These are phyloP conservation scores for Octomys mimax DNA, from an alignment of 2,797 vertebrate genomes.

Conservation along the genomic window DNA sequence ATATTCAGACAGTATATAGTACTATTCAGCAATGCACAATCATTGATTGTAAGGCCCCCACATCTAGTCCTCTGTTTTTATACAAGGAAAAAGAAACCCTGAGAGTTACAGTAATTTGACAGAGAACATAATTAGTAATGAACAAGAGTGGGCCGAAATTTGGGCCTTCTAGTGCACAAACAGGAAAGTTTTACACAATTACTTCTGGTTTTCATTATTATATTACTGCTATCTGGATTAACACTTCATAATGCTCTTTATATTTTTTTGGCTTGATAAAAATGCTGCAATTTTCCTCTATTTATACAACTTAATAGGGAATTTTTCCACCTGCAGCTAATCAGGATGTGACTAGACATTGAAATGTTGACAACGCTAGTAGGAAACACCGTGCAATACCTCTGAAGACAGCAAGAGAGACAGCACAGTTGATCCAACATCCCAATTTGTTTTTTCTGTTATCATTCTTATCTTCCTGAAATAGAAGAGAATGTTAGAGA, in stretches of 20 bases:
- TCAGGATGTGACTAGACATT: neutral
- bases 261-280: slow-evolving; percentile 25
- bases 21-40: neutral
- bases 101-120: neutral
- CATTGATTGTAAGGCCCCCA: neutral
- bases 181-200: neutral
- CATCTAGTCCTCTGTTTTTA: neutral
- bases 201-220: neutral
- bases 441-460: neutral
- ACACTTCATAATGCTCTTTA: neutral
- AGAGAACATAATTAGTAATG: neutral
- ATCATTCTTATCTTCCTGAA: neutral
- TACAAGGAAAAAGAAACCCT: neutral
- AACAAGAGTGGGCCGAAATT: neutral
- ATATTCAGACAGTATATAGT: neutral
- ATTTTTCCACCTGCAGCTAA: neutral
- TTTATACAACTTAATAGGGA: slow-evolving; percentile 14
- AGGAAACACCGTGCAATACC: neutral
- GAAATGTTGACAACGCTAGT: neutral
- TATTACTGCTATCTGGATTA: neutral
- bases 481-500: neutral
- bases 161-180: neutral
- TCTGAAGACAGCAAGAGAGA: neutral
- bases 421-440: neutral
- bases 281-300: neutral